These are phyloP conservation scores for rabbit (Oryctolagus cuniculus) DNA, from an alignment of 2,113 vertebrate genomes.

Conservation along the genomic window DNA sequence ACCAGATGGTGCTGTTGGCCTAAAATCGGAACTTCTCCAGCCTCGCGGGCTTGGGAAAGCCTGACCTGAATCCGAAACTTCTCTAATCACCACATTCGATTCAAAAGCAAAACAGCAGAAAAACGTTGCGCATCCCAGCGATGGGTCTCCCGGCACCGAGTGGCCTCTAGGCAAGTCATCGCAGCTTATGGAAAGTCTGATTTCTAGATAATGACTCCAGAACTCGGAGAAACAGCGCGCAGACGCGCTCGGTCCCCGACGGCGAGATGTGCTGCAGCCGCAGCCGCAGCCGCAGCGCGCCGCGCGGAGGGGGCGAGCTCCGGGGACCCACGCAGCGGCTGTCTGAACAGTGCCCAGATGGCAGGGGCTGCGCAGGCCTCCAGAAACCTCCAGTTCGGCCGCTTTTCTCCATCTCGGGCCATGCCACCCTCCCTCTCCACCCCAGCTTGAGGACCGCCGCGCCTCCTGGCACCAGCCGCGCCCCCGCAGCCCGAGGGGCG, in stretches of 20 bases:
- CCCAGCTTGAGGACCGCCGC: neutral
- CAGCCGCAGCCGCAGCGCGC: slow-evolving; percentile 61
- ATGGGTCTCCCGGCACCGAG: slow-evolving; percentile 36
- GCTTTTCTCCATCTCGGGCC: neutral
- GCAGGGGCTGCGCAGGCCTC: slow-evolving; percentile 50
- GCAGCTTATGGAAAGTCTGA: slow-evolving; percentile 47
- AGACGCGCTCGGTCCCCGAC: slow-evolving; percentile 61
- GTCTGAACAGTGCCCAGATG: slow-evolving; percentile 71
- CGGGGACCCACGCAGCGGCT: slow-evolving; percentile 78
- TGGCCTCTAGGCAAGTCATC: slow-evolving; percentile 11
- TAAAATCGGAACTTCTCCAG: neutral
- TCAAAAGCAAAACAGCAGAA: slow-evolving; percentile 63
- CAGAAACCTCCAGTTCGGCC: neutral
- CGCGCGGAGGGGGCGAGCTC: slow-evolving; percentile 82
- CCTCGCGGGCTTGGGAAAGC: neutral
- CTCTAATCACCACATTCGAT: slow-evolving; percentile 52
- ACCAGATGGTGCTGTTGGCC: slow-evolving; percentile 85
- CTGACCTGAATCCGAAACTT: slow-evolving; percentile 77
- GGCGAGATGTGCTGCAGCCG: slow-evolving; percentile 73
- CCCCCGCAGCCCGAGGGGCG: neutral
- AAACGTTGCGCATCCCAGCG: slow-evolving; percentile 29
- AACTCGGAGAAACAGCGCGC: neutral
- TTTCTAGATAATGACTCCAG: slow-evolving; percentile 61
- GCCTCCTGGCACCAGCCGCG: neutral
- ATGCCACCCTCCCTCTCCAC: slow-evolving; percentile 10